These are phyloP conservation scores for Lottia gigantea DNA, from an alignment of 2,888 invertebrate genomes.

Conservation along the genomic window DNA sequence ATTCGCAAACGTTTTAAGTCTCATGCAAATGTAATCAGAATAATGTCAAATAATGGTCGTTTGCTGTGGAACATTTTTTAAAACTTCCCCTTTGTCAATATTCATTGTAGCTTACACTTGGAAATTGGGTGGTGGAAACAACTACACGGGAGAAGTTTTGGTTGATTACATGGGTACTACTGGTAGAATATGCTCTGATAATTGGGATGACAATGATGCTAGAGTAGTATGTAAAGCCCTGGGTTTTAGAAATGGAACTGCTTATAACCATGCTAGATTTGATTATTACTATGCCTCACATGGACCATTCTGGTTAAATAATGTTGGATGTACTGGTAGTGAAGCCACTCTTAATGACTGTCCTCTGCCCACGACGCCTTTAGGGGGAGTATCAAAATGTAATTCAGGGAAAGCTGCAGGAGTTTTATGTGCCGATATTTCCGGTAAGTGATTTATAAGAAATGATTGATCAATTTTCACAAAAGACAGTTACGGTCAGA, in stretches of 20 bases:
- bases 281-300: slow-evolving; percentile 39
- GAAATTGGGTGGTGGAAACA: slow-evolving; percentile 39
- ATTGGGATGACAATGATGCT: slow-evolving; percentile 52
- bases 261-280: slow-evolving; percentile 53
- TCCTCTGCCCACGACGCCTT: slow-evolving; percentile 32
- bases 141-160: slow-evolving; percentile 50
- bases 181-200: slow-evolving; percentile 54
- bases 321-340: slow-evolving; percentile 50
- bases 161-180: slow-evolving; percentile 45
- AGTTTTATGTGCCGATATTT: slow-evolving; percentile 46
- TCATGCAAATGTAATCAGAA: neutral
- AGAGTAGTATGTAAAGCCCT: slow-evolving; percentile 50
- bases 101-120: slow-evolving; percentile 36
- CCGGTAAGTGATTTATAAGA: slow-evolving; percentile 38
- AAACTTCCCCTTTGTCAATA: neutral
- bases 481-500: neutral
- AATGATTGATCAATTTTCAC: neutral
- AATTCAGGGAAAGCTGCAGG: slow-evolving; percentile 48
- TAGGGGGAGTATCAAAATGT: slow-evolving; percentile 47
- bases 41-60: too few relatives aligned
- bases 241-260: slow-evolving; percentile 50
- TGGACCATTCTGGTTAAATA: slow-evolving; percentile 73
- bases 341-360: slow-evolving; percentile 47
- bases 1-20: neutral
- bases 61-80: neutral